Evolutionary conservation across 2,888 invertebrate species (phyloP).

Genomic region (Malthinus seriepunctatus): DNA sequence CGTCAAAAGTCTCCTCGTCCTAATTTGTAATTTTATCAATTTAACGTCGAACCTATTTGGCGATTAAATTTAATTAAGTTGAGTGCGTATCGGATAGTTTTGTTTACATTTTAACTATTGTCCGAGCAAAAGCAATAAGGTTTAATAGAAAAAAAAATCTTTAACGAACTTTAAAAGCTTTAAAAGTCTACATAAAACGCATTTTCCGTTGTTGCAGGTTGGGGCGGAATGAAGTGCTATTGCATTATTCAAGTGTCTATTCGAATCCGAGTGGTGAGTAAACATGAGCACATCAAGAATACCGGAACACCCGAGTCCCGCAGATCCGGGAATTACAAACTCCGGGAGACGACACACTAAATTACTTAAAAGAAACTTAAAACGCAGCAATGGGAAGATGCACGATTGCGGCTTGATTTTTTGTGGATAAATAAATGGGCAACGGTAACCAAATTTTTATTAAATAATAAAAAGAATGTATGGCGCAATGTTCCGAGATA

Average conservation of each 20-base stretch:
- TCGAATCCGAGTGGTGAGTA: constrained; percentile 37
- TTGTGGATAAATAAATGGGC: constrained; percentile 11
- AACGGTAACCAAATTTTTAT: constrained; percentile 34
- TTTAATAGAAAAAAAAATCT: not conserved
- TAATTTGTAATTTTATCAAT: too few relatives aligned
- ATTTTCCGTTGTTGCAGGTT: constrained; percentile 33
- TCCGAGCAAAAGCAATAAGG: too few relatives aligned
- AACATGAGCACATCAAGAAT: constrained; percentile 39
- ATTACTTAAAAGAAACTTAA: not conserved
- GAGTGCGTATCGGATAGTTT: too few relatives aligned
- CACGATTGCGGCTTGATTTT: constrained; percentile 17
- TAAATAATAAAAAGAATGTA: constrained; percentile 44
- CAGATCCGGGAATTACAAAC: constrained; percentile 20
- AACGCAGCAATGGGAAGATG: not conserved
- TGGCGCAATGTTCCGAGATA: constrained; percentile 46
- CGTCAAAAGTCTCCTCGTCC: too few relatives aligned
- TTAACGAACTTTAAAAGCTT: constrained; percentile 15
- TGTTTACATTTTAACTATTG: too few relatives aligned
- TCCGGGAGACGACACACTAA: constrained; percentile 1
- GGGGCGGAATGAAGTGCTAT: constrained; percentile 38
- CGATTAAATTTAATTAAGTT: too few relatives aligned
- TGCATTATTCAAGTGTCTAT: constrained; percentile 44
- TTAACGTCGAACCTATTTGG: too few relatives aligned
- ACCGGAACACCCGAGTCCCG: constrained; percentile 26
- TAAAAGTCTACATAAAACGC: constrained; percentile 17